These are phyloP conservation scores for Drosophila paramelanica DNA, from an alignment of 2,888 invertebrate species.

Conservation along the genomic window DNA sequence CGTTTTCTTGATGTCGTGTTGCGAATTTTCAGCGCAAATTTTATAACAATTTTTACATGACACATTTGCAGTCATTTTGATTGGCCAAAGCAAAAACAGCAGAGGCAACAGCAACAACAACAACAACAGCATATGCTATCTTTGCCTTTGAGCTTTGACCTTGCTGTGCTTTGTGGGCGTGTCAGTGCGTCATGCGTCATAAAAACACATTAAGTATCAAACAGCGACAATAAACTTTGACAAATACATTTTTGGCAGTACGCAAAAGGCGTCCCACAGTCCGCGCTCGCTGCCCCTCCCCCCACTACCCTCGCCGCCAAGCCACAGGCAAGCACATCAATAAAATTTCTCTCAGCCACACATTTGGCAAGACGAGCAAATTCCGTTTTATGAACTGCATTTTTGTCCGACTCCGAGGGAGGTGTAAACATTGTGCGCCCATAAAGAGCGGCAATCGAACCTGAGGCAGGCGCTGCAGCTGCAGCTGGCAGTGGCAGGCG, in stretches of 20 bases:
- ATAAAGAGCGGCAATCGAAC: conserved; percentile 29
- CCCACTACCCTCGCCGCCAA: background rate
- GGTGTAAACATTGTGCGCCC: conserved; percentile 55
- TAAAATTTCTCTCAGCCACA: conserved; percentile 32
- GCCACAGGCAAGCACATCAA: conserved; percentile 24
- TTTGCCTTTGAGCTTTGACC: conserved; percentile 71
- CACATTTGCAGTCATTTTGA: conserved; percentile 76
- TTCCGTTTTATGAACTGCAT: conserved; percentile 56
- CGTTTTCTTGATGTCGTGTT: conserved; percentile 15
- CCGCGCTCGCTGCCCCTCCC: background rate
- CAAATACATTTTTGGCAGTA: conserved; percentile 57
- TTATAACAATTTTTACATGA: conserved; percentile 67
- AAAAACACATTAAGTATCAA: conserved; percentile 74
- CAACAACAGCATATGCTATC: conserved; percentile 45
- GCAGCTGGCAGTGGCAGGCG: conserved; percentile 29
- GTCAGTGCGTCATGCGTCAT: conserved; percentile 68
- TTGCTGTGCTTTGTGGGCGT: conserved; percentile 43
- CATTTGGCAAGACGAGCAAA: conserved; percentile 5
- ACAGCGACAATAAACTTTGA: conserved; percentile 73
- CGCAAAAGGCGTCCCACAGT: conserved; percentile 8
- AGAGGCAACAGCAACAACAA: background rate
- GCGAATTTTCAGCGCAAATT: conserved; percentile 63
- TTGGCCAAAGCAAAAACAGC: conserved; percentile 40
- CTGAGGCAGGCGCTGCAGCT: conserved; percentile 14
- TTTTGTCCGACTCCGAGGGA: conserved; percentile 33